These are phyloP conservation scores for Mimas tiliae DNA, from an alignment of 2,888 invertebrate species.

Conservation along the genomic window DNA sequence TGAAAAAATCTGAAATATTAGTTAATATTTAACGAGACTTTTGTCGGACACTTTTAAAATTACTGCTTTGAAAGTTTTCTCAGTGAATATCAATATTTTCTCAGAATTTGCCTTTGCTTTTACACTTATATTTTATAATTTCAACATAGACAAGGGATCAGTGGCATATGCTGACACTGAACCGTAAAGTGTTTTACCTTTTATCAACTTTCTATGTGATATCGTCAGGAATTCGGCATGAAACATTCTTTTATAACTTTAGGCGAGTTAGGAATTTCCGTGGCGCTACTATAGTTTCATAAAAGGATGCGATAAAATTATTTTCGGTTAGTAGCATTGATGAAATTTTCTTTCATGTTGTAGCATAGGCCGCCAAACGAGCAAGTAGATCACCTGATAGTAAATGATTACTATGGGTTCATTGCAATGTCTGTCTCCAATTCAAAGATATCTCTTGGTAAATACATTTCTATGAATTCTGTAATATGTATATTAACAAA, in stretches of 20 bases:
- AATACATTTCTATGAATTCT: no score
- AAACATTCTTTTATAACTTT: slow-evolving; percentile 55
- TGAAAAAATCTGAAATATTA: not conserved
- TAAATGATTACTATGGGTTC: no score
- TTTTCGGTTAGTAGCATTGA: not conserved
- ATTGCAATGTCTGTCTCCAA: no score
- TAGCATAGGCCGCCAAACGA: no score
- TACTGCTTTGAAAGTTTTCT: not conserved
- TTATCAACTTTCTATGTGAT: slow-evolving; percentile 47
- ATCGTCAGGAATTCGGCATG: slow-evolving; percentile 52
- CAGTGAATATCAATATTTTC: not conserved
- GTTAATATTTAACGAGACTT: not conserved
- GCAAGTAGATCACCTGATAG: no score
- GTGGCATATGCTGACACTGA: slow-evolving; percentile 46
- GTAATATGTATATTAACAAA: no score
- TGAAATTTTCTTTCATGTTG: not conserved
- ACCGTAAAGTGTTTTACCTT: slow-evolving; percentile 45
- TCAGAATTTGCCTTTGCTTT: not conserved
- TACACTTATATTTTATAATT: slow-evolving; percentile 4
- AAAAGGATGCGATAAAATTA: slow-evolving; percentile 4
- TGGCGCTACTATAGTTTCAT: slow-evolving; percentile 37
- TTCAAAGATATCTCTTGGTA: no score
- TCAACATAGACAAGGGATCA: slow-evolving; percentile 38
- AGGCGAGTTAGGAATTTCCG: slow-evolving; percentile 49
- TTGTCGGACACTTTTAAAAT: not conserved